Evolutionary conservation across 92 coral and sea anemone species (phyloP).

Genomic region (Umimayanthus chanpuru): DNA sequence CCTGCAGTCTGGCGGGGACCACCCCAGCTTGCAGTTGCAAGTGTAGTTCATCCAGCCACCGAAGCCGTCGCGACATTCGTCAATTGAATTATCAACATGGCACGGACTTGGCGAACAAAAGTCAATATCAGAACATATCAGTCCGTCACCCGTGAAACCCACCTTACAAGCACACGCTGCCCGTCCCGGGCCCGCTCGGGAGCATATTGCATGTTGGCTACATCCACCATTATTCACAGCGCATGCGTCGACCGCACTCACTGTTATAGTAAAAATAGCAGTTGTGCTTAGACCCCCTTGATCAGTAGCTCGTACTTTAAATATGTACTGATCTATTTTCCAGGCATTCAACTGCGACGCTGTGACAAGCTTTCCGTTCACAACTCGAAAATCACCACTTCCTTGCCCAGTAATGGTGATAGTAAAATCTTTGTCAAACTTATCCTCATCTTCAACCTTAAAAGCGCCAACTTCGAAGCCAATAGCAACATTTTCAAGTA

Average conservation of each 20-base stretch:
- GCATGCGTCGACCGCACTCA: slow-evolving; percentile 66
- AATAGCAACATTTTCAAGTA: slow-evolving; percentile 46
- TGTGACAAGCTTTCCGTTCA: slow-evolving; percentile 52
- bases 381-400: slow-evolving; percentile 52
- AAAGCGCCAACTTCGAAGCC: slow-evolving; percentile 57
- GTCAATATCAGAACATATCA: slow-evolving; percentile 62
- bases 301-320: slow-evolving; percentile 67
- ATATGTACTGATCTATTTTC: slow-evolving; percentile 60
- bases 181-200: slow-evolving; percentile 76
- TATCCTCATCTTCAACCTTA: slow-evolving; percentile 67
- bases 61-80: slow-evolving; percentile 66
- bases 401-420: slow-evolving; percentile 50
- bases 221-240: slow-evolving; percentile 53
- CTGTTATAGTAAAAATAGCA: slow-evolving; percentile 50
- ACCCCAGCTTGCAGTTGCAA: slow-evolving; percentile 69
- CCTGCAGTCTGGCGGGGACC: no score
- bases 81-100: slow-evolving; percentile 56
- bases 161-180: slow-evolving; percentile 67
- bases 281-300: slow-evolving; percentile 67
- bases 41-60: slow-evolving; percentile 79
- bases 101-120: slow-evolving; percentile 70
- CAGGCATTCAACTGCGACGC: slow-evolving; percentile 71
- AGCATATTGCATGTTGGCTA: slow-evolving; percentile 65
- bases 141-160: slow-evolving; percentile 71
- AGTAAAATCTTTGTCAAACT: slow-evolving; percentile 45